Evolutionary conservation across 2,797 vertebrate genomes (phyloP), one percentile per base, ranked within the genome.

Genomic region (Esox lucius): DNA sequence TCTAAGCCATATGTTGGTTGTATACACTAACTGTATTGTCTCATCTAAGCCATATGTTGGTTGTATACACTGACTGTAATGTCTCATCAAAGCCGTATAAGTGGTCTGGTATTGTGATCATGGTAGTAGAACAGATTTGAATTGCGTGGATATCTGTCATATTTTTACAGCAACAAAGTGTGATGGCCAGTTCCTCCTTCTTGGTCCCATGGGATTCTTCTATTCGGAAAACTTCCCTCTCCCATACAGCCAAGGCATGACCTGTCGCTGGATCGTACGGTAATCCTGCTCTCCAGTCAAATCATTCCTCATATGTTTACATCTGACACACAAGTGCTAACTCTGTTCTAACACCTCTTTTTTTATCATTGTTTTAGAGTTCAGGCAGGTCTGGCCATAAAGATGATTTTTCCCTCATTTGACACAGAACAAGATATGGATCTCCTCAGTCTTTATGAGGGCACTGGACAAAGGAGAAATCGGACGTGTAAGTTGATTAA

Each of bases 201-300:
- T 72, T 1, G 93, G 84, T 15, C 85, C 87, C 0, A 92, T 80
- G 1, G 97, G 97, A 0, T 94, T 83, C 42, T 97, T 99, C 75
- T 91, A 94, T 31, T 96, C 95, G 1, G 84, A 91, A 39, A 86
- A 90, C 75, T 91, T 89, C 77, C 93, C 94, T 9, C 81, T 91
- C 2, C 85, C 85, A 0, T 93, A 95, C 69, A 78, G 91, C 59
- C 85, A 81, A 79, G 86, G 77, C 49, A 77, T 76, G 2, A 2
- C 78, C 82, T 98, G 97, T 71, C 94, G 87, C 26, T 98, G 97
- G 97, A 93, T 97, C 83, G 93, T 99, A 92, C 78, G 85, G 97
- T 98, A 91, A 79, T 19, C n/a, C 61, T 7, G 5, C 17, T 51
- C 26, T 26, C 17, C 15, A 65, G 15, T 64, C 39, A 19, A 22